Percentiles rank a stretch among this genome's conserved stretches.
Evolutionary conservation across 2,888 invertebrate species (phyloP).

Genomic region (Herminia tarsipennalis): DNA sequence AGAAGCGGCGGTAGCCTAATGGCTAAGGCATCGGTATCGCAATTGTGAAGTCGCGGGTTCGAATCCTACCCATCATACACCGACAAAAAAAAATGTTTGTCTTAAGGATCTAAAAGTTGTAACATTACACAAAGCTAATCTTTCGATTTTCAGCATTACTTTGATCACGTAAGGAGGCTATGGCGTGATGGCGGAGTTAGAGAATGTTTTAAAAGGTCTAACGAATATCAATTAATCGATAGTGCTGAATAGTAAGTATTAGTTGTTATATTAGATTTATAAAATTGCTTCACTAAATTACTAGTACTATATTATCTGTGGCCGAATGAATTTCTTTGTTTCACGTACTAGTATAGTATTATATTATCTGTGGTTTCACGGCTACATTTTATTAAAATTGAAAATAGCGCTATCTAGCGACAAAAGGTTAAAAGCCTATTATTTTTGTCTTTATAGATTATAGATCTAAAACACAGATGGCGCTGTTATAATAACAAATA

Average conservation of each 20-base stretch:
- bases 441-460: neutral
- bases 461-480: neutral
- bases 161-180: constrained; percentile 87
- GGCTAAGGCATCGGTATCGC: too few relatives aligned
- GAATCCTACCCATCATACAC: too few relatives aligned
- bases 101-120: neutral
- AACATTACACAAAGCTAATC: neutral
- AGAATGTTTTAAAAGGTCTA: constrained; percentile 88
- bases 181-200: constrained; percentile 91
- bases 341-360: neutral
- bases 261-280: too few relatives aligned
- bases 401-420: constrained; percentile 17
- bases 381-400: neutral
- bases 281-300: too few relatives aligned
- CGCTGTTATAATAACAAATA: neutral
- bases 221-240: constrained; percentile 92
- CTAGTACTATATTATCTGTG: constrained; percentile 38
- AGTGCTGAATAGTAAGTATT: constrained; percentile 92
- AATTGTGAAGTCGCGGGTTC: too few relatives aligned
- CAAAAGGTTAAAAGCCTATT: neutral
- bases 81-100: too few relatives aligned
- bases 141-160: constrained; percentile 88
- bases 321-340: neutral
- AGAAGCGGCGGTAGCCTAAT: too few relatives aligned
- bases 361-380: neutral